Conservation (phyloP, 2,888 invertebrate genomes). For the Drosophila leonis region DNA sequence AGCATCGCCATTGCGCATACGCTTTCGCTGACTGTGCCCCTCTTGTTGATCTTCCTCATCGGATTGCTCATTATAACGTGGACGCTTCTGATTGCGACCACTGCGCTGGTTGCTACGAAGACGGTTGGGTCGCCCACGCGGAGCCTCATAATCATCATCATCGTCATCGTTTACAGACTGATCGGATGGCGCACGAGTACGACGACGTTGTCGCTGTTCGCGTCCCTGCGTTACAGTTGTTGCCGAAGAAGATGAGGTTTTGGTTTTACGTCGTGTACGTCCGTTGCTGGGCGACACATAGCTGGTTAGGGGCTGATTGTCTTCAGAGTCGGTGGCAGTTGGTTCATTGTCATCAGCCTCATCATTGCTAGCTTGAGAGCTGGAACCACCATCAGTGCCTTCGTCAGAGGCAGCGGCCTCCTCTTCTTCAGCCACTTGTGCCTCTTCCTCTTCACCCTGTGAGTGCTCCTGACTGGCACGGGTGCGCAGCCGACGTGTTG, state of each 20-base stretch:
- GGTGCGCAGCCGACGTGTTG: constrained; percentile 72
- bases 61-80: constrained; percentile 88
- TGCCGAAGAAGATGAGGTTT: constrained; percentile 52
- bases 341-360: constrained; percentile 65
- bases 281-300: constrained; percentile 77
- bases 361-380: constrained; percentile 52
- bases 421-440: constrained; percentile 53
- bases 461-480: constrained; percentile 81
- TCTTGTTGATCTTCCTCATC: constrained; percentile 86
- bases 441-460: constrained; percentile 64
- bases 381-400: constrained; percentile 83
- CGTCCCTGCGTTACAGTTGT: constrained; percentile 49
- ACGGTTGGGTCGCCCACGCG: constrained; percentile 42
- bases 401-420: constrained; percentile 81
- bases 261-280: constrained; percentile 54
- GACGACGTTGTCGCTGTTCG: constrained; percentile 54
- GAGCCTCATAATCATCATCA: constrained; percentile 71
- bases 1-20: constrained; percentile 65
- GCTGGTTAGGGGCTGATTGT: constrained; percentile 86
- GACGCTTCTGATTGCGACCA: constrained; percentile 85
- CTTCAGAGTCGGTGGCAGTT: constrained; percentile 84
- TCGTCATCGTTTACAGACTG: constrained; percentile 78
- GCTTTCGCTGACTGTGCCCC: constrained; percentile 50
- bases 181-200: constrained; percentile 58
- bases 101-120: constrained; percentile 68